Percentiles rank a stretch among this genome's conserved stretches.
These are phyloP conservation scores for Oryctes rhinoceros DNA, from an alignment of 1,140 invertebrate genomes.

Conservation along the genomic window DNA sequence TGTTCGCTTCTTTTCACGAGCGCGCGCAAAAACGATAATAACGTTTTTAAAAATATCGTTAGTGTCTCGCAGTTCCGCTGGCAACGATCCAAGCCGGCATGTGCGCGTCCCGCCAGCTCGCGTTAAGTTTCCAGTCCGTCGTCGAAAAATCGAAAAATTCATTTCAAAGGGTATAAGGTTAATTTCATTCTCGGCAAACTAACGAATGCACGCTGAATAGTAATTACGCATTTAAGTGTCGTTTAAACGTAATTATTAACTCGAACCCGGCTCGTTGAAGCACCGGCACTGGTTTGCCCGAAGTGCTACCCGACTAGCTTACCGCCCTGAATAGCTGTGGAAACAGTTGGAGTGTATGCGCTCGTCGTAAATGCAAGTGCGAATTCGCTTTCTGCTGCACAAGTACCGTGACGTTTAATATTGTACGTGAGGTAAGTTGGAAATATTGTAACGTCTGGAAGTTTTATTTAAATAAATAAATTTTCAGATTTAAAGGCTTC, in stretches of 20 bases:
- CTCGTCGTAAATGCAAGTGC: not conserved
- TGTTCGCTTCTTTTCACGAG: not conserved
- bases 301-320: not conserved
- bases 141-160: constrained; percentile 26
- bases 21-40: constrained; percentile 13
- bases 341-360: not conserved
- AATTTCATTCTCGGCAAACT: constrained; percentile 23
- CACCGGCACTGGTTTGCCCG: constrained; percentile 14
- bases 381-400: not conserved
- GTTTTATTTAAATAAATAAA: too few species aligned
- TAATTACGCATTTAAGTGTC: constrained; percentile 29
- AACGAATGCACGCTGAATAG: constrained; percentile 24
- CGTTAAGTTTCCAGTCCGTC: not conserved
- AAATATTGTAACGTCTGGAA: too few species aligned
- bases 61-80: constrained; percentile 21
- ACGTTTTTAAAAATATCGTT: constrained; percentile 28
- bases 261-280: not conserved
- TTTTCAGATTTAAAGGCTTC: too few species aligned
- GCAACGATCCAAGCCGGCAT: constrained; percentile 17
- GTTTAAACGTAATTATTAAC: constrained; percentile 32
- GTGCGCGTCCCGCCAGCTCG: too few species aligned
- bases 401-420: not conserved
- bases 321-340: not conserved
- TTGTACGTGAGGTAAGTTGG: not conserved
- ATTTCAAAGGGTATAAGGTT: constrained; percentile 23